Evolutionary conservation across 2,797 vertebrate genomes (phyloP), one percentile per base, ranked within the genome.

Genomic region (Antrozous pallidus): DNA sequence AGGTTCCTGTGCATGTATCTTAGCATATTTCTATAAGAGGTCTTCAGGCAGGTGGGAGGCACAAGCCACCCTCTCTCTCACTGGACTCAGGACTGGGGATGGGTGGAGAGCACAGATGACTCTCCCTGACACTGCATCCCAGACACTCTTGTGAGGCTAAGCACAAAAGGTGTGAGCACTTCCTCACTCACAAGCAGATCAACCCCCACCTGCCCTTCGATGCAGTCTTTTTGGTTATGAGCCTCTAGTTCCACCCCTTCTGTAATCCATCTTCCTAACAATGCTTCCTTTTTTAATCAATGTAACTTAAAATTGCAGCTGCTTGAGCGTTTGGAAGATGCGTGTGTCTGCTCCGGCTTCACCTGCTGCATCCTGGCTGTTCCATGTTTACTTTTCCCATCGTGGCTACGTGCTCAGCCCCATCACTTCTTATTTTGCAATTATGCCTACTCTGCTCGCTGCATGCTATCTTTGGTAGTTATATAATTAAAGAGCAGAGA

Each of bases 401-500:
- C 40, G 96, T 87, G 77, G 63, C 28, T 47, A 0, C 61, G n/a
- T 49, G 82, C 88, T 31, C 51, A 92, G 96, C 82, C 26, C 94
- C 96, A 86, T 51, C 65, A 17, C 87, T 94, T 93, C 94, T 91
- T 94, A 67, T 58, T 97, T 95, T 95, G 93, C 82, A 95, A 86
- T 98, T 97, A 93, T 58, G 92, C 81, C 96, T 81, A 28, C 90
- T 94, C 82, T 36, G 56, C 95, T 94, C 84, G 45, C 96, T 77
- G 56, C 88, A 36, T 28, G 54, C 79, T 89, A 91, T 74, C 94
- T 95, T 96, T 79, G 74, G 95, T 97, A 91, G 82, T 94, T 88
- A 79, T 94, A 82, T 98, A 98, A 98, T 98, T 98, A 98, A 97
- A 97, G 96, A 96, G 74, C 94, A 88, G 87, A 92, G 94, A 91